Base-by-base conservation (phyloP, 2,113 vertebrate species). In the Myiagra hebetior region DNA sequence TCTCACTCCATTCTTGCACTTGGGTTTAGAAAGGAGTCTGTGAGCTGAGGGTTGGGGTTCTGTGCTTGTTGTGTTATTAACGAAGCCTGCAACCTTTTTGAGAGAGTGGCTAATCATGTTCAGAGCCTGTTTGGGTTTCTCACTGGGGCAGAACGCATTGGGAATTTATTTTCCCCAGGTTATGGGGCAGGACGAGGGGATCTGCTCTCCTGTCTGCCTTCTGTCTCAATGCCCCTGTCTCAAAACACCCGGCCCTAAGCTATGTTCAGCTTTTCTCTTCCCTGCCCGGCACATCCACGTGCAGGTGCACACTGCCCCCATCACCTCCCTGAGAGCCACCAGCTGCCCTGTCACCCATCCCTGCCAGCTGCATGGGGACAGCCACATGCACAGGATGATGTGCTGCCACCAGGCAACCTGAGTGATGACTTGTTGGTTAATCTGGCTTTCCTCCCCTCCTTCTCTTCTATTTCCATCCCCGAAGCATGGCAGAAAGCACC, bases 251-350 rank as follows among this genome's bases (percentile, higher is more conserved):
- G 59, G 15, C 12, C 2, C 3, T 60, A 33, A 62, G 42, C 47
- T 42, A 30, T 37, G 33, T 81, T 27, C 62, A 44, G 18, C 42
- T 67, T 46, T 50, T 37, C 69, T 37, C n/a, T 72, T 59, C 69
- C 37, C 35, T 79, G 28, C 75, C 52, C 57, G n/a, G 42, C 28
- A 1, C 6, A 3, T n/a, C n/a, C 24, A 22, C 0, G 0, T 7
- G 7, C 46, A 18, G 63, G 42, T 33, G 26, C 46, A 5, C 14
- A 0, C 26, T 41, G 60, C 69, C 46, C 59, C 64, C 5, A 1
- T 44, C 87, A 41, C 44, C 39, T 81, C 30, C 5, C 27, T n/a
- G 56, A 37, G 49, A 76, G 63, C 60, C 85, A 28, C 22, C 27
- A 55, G 44, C 22, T 35, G 15, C 30, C 41, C 50, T 5, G 7